Evolutionary conservation across 2,113 vertebrate species (phyloP).

Genomic region (Fregata magnificens): DNA sequence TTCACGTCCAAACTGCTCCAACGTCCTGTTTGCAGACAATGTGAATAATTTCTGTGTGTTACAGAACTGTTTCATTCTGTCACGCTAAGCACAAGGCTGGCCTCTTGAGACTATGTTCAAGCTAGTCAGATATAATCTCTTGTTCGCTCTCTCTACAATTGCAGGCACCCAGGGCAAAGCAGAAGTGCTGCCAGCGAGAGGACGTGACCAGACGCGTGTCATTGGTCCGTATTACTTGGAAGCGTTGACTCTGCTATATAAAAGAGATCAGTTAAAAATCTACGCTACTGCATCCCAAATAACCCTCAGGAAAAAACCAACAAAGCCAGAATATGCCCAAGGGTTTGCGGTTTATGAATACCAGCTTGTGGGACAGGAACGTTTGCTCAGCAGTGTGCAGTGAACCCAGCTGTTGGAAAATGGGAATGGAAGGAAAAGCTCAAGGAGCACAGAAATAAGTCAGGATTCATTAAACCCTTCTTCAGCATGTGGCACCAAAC

Average conservation of each 20-base stretch:
- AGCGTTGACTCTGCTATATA: background rate
- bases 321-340: background rate
- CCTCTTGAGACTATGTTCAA: background rate
- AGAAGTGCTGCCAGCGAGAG: background rate
- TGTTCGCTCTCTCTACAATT: background rate
- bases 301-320: background rate
- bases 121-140: background rate
- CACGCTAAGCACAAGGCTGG: background rate
- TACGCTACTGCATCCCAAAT: background rate
- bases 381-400: background rate
- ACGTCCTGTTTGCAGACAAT: fast-evolving
- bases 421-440: background rate
- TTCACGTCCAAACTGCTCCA: background rate
- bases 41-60: background rate
- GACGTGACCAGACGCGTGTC: background rate
- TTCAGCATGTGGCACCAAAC: background rate
- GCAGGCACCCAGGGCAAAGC: background rate
- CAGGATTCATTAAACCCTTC: background rate
- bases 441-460: background rate
- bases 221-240: background rate
- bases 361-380: background rate
- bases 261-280: background rate
- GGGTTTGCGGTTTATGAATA: background rate
- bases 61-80: background rate
- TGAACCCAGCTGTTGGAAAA: background rate